Conservation (phyloP, 2,797 vertebrate genomes). For the Ptychadena robeensis region DNA sequence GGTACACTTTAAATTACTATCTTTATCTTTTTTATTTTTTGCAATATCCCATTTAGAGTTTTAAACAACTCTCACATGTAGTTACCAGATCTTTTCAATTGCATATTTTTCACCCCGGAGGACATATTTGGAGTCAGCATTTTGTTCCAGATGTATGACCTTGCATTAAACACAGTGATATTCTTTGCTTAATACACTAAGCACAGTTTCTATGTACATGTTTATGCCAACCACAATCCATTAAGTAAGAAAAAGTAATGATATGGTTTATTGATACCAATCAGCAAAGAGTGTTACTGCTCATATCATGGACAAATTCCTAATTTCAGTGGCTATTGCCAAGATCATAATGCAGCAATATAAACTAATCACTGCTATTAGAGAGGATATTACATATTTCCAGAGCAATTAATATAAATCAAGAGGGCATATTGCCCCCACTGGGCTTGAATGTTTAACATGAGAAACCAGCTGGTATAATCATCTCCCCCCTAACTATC, state of each 20-base stretch:
- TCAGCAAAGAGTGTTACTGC: conserved; percentile 17
- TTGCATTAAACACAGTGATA: background rate
- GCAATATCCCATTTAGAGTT: too few species aligned
- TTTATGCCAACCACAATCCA: conserved; percentile 19
- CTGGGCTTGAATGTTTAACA: conserved; percentile 8
- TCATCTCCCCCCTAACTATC: conserved; percentile 11
- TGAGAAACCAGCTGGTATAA: conserved; percentile 17
- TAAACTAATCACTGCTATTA: conserved; percentile 22
- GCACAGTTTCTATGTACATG: background rate
- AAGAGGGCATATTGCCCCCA: conserved; percentile 19
- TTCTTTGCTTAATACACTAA: background rate
- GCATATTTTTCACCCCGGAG: background rate
- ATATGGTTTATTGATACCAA: conserved; percentile 35
- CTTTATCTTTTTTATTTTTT: too few species aligned
- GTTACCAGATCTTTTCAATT: background rate
- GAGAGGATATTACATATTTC: conserved; percentile 18
- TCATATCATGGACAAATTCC: conserved; percentile 41
- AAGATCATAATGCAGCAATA: conserved; percentile 28
- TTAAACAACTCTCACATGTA: too few species aligned
- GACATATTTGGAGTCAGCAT: background rate
- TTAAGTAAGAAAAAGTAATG: conserved; percentile 38
- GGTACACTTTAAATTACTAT: too few species aligned
- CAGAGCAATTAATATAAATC: conserved; percentile 33
- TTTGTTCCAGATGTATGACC: background rate
- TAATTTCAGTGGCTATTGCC: conserved; percentile 28